Percentiles rank a stretch among this genome's conserved stretches.
phyloP scores from a whole-genome alignment of 2,888 invertebrate species.

The Standfussiana lucernea region DNA sequence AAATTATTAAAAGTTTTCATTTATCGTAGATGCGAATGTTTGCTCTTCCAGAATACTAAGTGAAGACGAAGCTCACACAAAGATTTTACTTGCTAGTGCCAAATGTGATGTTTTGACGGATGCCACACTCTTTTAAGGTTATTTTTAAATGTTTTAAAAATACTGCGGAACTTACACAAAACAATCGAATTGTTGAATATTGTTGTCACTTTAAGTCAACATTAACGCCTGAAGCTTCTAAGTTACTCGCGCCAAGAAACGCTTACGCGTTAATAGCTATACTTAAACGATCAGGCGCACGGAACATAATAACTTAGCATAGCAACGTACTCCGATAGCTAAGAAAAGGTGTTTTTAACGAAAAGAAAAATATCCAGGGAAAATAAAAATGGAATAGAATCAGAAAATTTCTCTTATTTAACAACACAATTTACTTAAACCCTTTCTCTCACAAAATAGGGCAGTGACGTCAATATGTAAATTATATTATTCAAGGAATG shows the following conservation, averaged over 20 bases:
- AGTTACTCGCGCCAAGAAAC: slow-evolving; percentile 24
- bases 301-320: background rate
- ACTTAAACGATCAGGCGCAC: slow-evolving; percentile 57
- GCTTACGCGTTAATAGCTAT: slow-evolving; percentile 47
- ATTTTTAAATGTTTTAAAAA: background rate
- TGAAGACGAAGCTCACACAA: background rate
- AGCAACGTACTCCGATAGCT: background rate
- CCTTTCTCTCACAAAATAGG: slow-evolving; percentile 15
- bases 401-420: too few species aligned
- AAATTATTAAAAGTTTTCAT: background rate
- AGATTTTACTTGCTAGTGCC: background rate
- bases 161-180: background rate
- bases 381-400: too few species aligned
- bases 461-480: slow-evolving; percentile 24
- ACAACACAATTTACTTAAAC: background rate
- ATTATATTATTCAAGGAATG: slow-evolving; percentile 29
- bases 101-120: background rate
- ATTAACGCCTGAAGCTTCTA: slow-evolving; percentile 49
- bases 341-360: background rate
- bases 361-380: background rate
- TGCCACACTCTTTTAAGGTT: background rate
- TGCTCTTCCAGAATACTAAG: slow-evolving; percentile 38
- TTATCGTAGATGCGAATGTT: background rate
- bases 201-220: background rate
- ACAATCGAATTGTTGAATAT: slow-evolving; percentile 10